Base-by-base conservation (phyloP, 2,888 invertebrate species). In the Synergus japonicus region DNA sequence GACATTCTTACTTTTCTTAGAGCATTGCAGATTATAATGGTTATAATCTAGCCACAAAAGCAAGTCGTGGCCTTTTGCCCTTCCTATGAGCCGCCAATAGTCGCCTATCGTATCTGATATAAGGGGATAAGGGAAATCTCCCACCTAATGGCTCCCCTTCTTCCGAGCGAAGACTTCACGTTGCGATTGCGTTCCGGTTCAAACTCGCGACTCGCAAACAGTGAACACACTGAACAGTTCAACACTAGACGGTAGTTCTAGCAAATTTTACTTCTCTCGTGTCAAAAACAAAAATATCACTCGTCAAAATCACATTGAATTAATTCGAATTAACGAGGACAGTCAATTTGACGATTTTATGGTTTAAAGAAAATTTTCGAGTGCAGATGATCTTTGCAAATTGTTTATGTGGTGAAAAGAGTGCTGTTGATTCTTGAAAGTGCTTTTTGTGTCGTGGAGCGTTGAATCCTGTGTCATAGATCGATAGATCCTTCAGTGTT, bases 51-150 rank as follows among this genome's bases (percentile, higher is more conserved):
- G 54, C 2, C 54, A 73, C n/a, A 73, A 41, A 73, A 46, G 73
- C 54, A 73, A 54, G 54, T 73, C 73, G 49, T 49, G 73, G 73
- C 54, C 73, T 73, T 37, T 73, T 73, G 54, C 73, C 73, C 73
- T 73, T 73, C 73, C 73, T 73, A 49, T 73, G 2, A 69, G 49
- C 73, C 73, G 73, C 73, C 73, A 73, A 73, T 73, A 73, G 73
- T 37, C 73, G 73, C 73, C 54, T 73, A 73, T 54, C n/a, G 29
- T 49, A 73, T 73, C 37, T 73, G 73, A 54, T 69, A 46, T 69
- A 73, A 73, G 54, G 41, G 73, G 54, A 73, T 69, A 73, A 73
- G 54, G 54, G 73, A 73, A 73, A 73, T 73, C 73, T 54, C 73
- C 73, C 73, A 73, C 73, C 73, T 54, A 49, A 49, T 73, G 37